A percentile compares a stretch with the other conserved stretches of the same genome.
These are phyloP conservation scores for Aphodius sticticus DNA, from an alignment of 2,888 invertebrate genomes.

Conservation along the genomic window DNA sequence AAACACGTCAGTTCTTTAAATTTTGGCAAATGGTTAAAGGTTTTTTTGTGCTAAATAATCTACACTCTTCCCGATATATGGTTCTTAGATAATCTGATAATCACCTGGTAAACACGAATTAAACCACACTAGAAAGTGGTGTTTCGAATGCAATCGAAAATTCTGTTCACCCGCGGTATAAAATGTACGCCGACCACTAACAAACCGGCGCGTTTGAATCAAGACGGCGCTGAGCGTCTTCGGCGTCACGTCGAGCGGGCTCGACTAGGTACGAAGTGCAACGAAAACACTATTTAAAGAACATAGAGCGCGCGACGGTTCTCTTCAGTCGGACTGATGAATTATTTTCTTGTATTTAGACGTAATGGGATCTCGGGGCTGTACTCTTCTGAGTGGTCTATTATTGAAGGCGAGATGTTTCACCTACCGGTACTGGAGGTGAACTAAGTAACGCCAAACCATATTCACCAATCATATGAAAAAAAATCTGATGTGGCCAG, in stretches of 20 bases:
- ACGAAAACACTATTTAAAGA: constrained; percentile 50
- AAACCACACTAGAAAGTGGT: not conserved
- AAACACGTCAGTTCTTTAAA: not conserved
- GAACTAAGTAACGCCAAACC: not conserved
- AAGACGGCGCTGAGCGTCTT: constrained; percentile 50
- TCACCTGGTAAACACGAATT: constrained; percentile 15
- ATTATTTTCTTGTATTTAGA: constrained; percentile 31
- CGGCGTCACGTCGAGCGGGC: constrained; percentile 46
- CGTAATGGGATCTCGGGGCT: constrained; percentile 9
- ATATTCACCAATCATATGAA: not conserved
- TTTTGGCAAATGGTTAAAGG: not conserved
- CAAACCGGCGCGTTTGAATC: constrained; percentile 44
- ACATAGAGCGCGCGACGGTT: constrained; percentile 23
- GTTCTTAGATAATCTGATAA: not conserved
- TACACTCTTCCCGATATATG: not conserved
- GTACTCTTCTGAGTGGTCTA: not conserved
- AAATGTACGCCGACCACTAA: constrained; percentile 47
- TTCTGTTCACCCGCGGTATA: constrained; percentile 33
- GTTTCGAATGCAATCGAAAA: not conserved
- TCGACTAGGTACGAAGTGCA: constrained; percentile 39
- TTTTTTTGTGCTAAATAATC: not conserved
- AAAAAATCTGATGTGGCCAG: too few relatives aligned
- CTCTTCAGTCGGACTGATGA: constrained; percentile 23
- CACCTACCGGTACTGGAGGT: not conserved
- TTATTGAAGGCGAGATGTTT: not conserved